Evolutionary conservation across 2,113 vertebrate genomes (phyloP), one percentile per base, ranked within the genome.

Genomic region (Notarius lentiginosus): DNA sequence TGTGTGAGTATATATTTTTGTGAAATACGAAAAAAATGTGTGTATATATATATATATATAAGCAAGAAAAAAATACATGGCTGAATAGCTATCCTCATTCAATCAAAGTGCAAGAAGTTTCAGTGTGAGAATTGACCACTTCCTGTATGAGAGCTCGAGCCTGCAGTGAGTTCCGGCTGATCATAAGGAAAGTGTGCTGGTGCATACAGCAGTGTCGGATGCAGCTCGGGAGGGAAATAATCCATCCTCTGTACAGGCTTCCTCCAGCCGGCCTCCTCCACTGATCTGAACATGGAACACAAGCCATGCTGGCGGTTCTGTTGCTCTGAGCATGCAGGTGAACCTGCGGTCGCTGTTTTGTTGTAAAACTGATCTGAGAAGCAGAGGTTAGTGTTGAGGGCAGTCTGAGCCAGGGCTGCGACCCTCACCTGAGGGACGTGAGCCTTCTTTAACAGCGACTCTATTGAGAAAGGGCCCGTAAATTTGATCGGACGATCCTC

Each of bases 401-500:
- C 14, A n/a, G 49, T 20, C 20, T 58, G 63, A 47, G 24, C 18
- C 17, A 51, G 34, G 2, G 12, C 24, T 2, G 18, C 7, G 76
- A 58, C 58, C 47, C 10, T 7, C 66, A 1, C 73, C 63, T 63
- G 58, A 14, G 87, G 34, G 60, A 84, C 51, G 0, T 66, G 0
- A 51, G 92, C 91, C 80, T 90, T 93, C 80, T 86, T 90, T 88
- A 95, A 85, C 22, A 95, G 79, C 9, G 94, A 93, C 7, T 95
- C 94, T 1, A 95, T 93, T 17, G 94, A 94, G 90, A 95, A 95
- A 3, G 93, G 87, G 24, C 94, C 63, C 72, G 65, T 92, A 86
- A 95, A 94, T 88, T 92, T 95, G 30, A 82, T 75, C 11, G 89
- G 84, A 49, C 68, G 53, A 65, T 41, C 87, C 27, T 88, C 79